Evolutionary conservation across 2,888 invertebrate species (phyloP).

Genomic region (Plagodis dolabraria): DNA sequence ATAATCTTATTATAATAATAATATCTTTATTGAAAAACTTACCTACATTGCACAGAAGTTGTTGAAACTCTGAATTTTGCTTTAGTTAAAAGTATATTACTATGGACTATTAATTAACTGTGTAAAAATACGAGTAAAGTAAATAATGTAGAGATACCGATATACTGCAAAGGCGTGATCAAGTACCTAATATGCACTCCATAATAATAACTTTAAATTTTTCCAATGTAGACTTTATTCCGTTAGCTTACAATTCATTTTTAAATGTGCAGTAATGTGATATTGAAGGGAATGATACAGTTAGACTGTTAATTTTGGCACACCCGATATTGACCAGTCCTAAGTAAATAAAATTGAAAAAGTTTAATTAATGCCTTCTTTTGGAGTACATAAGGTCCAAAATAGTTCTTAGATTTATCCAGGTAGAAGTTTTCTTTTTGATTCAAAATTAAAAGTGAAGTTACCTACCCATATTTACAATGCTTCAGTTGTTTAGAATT

Average conservation of each 20-base stretch:
- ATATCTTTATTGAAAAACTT: too few relatives aligned
- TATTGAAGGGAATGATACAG: constrained; percentile 18
- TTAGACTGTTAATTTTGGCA: constrained; percentile 36
- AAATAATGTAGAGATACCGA: constrained; percentile 3
- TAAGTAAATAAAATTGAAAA: constrained; percentile 14
- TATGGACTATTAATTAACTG: neutral
- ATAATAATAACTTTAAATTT: constrained; percentile 1
- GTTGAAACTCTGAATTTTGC: too few relatives aligned
- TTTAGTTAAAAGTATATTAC: neutral
- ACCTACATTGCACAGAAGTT: too few relatives aligned
- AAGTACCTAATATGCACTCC: constrained; percentile 12
- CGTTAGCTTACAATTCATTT: neutral
- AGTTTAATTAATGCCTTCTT: constrained; percentile 10
- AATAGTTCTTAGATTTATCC: constrained; percentile 9
- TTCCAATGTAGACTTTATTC: constrained; percentile 19
- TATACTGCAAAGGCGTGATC: constrained; percentile 24
- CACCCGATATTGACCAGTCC: constrained; percentile 28
- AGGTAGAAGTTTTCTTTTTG: too few relatives aligned
- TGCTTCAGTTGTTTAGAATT: too few relatives aligned
- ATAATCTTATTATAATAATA: too few relatives aligned
- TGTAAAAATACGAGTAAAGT: neutral
- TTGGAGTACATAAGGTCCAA: constrained; percentile 17
- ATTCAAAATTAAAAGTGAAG: too few relatives aligned
- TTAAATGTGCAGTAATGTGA: neutral
- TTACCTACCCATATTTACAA: too few relatives aligned